phyloP scores from a whole-genome alignment of 2,113 vertebrate genomes.

The Triplophysa siluroides region DNA sequence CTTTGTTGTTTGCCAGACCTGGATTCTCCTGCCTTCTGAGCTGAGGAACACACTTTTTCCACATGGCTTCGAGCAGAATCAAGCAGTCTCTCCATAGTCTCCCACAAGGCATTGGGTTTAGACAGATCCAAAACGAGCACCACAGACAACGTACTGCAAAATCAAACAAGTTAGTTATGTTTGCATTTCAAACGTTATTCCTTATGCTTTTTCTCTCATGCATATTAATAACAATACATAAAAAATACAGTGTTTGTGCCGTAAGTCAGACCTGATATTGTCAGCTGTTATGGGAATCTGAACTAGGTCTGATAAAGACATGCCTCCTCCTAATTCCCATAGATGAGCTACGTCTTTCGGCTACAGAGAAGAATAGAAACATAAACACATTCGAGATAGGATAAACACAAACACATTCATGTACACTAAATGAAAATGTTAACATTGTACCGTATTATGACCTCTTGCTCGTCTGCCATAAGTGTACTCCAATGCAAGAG shows the following conservation, averaged over 20 bases:
- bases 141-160: slow-evolving; percentile 81
- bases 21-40: slow-evolving; percentile 73
- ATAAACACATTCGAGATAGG: neutral
- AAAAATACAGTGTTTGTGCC: neutral
- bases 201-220: neutral
- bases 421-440: no score
- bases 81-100: slow-evolving; percentile 85
- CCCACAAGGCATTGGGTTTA: slow-evolving; percentile 87
- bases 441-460: slow-evolving; percentile 79
- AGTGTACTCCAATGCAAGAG: slow-evolving; percentile 92
- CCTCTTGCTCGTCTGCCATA: slow-evolving; percentile 88
- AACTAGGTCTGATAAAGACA: slow-evolving; percentile 86
- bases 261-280: slow-evolving; percentile 74
- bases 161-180: slow-evolving; percentile 16
- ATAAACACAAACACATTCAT: neutral
- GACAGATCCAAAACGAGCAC: slow-evolving; percentile 92
- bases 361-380: slow-evolving; percentile 69
- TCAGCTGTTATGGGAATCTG: slow-evolving; percentile 83
- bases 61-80: slow-evolving; percentile 78
- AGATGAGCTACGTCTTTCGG: slow-evolving; percentile 92
- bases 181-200: neutral
- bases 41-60: slow-evolving; percentile 74
- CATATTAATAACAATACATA: neutral
- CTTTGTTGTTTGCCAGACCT: slow-evolving; percentile 74
- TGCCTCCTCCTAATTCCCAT: slow-evolving; percentile 96